These are phyloP conservation scores for Tricholauxania praeusta DNA, from an alignment of 2,888 invertebrate species.

Conservation along the genomic window DNA sequence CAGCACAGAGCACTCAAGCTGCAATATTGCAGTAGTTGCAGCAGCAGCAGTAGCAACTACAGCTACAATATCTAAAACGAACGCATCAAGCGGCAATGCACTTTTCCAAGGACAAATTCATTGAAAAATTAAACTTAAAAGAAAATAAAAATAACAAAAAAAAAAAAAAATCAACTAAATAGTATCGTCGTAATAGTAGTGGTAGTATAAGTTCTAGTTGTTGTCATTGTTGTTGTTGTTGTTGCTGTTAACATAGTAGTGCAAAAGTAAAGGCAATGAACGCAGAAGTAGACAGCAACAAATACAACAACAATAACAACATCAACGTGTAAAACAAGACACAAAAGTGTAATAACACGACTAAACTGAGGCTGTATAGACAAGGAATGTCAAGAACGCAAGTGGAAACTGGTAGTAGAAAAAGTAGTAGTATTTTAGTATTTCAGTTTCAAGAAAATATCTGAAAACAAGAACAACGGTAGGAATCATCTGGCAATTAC, in stretches of 20 bases:
- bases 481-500: no score
- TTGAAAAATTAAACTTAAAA: slow-evolving; percentile 59
- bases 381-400: slow-evolving; percentile 44
- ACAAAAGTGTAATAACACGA: slow-evolving; percentile 36
- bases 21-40: slow-evolving; percentile 45
- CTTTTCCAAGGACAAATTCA: slow-evolving; percentile 66
- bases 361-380: slow-evolving; percentile 5
- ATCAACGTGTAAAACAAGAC: background rate
- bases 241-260: background rate
- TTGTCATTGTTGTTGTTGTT: background rate
- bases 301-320: background rate
- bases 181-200: slow-evolving; percentile 12
- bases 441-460: background rate
- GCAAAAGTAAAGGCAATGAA: slow-evolving; percentile 24
- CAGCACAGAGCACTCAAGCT: no score
- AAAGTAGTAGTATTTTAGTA: background rate
- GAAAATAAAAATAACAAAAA: slow-evolving; percentile 22
- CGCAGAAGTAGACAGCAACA: slow-evolving; percentile 12
- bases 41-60: slow-evolving; percentile 49
- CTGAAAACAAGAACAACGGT: no score
- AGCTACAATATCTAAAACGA: slow-evolving; percentile 42
- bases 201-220: background rate
- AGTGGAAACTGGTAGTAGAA: background rate
- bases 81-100: slow-evolving; percentile 61
- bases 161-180: slow-evolving; percentile 22